Percentiles rank a stretch among this genome's conserved stretches.
These are phyloP conservation scores for Vespertilio murinus DNA, from an alignment of 2,797 vertebrate genomes.

Conservation along the genomic window DNA sequence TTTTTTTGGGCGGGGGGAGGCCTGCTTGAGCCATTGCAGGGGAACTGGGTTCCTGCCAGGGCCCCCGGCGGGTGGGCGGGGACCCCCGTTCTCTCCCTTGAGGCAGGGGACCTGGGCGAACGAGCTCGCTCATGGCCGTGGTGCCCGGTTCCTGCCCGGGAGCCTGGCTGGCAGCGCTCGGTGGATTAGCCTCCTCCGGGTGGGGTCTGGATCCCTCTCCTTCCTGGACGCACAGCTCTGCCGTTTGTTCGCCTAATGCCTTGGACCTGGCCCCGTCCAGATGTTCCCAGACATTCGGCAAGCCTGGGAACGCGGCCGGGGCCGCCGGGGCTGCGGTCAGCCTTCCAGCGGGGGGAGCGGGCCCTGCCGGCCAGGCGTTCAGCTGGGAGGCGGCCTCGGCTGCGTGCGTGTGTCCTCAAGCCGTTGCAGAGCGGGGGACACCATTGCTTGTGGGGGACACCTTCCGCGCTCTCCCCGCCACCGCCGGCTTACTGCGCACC, in stretches of 20 bases:
- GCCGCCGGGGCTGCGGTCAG: not conserved
- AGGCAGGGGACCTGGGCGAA: rapidly evolving
- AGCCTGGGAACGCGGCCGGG: not conserved
- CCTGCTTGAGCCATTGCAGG: rapidly evolving
- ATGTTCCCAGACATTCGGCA: not conserved
- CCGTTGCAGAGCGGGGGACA: rapidly evolving
- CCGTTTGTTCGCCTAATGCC: not conserved
- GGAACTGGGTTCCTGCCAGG: not conserved
- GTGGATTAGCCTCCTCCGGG: not conserved
- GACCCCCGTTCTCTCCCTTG: not conserved
- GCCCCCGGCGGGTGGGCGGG: rapidly evolving
- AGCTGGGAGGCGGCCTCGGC: not conserved
- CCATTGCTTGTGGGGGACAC: rapidly evolving
- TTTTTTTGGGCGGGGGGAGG: not conserved
- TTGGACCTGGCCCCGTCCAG: constrained; percentile 34
- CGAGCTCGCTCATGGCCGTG: not conserved
- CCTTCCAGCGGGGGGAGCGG: not conserved
- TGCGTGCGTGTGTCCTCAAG: rapidly evolving
- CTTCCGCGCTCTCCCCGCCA: rapidly evolving
- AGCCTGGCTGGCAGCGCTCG: rapidly evolving
- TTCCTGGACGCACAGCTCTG: not conserved
- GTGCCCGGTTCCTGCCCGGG: not conserved
- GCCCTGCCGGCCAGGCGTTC: not conserved
- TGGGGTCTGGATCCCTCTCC: not conserved
- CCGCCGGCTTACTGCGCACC: not conserved